Conservation (phyloP, 2,797 vertebrate species). For the Pithecia hirsuta region DNA sequence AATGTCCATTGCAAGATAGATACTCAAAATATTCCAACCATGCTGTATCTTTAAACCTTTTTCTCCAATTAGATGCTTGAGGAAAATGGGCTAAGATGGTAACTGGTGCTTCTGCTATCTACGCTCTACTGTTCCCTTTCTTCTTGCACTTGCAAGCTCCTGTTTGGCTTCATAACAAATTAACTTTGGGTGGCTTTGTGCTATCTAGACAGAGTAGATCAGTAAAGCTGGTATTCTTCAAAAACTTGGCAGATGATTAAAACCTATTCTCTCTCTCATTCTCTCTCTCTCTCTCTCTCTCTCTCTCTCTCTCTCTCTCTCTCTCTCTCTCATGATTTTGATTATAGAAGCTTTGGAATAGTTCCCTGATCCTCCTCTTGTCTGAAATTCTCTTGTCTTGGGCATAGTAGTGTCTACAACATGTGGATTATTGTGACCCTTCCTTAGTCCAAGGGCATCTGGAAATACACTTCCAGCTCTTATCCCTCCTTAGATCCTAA, state of each 20-base stretch:
- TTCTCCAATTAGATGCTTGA: neutral
- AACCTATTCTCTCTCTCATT: neutral
- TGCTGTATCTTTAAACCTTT: neutral
- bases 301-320: neutral
- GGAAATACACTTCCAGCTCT: accelerated
- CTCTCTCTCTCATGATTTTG: neutral
- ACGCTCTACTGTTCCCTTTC: neutral
- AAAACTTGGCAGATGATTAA: neutral
- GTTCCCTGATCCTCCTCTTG: neutral
- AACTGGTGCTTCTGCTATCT: accelerated
- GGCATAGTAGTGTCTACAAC: neutral
- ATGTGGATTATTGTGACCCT: neutral
- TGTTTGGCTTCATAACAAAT: neutral
- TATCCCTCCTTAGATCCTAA: neutral
- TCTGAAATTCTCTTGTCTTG: neutral
- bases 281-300: neutral
- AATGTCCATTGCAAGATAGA: neutral
- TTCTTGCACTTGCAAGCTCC: neutral
- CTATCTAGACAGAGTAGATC: neutral
- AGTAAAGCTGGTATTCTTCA: neutral
- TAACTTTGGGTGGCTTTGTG: neutral
- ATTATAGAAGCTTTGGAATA: neutral
- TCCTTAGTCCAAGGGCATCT: neutral
- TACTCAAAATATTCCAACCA: neutral
- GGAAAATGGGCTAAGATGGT: accelerated